Percentiles rank a stretch among this genome's conserved stretches.
phyloP scores from a whole-genome alignment of 2,888 invertebrate species.

The Drosophila limbata region DNA sequence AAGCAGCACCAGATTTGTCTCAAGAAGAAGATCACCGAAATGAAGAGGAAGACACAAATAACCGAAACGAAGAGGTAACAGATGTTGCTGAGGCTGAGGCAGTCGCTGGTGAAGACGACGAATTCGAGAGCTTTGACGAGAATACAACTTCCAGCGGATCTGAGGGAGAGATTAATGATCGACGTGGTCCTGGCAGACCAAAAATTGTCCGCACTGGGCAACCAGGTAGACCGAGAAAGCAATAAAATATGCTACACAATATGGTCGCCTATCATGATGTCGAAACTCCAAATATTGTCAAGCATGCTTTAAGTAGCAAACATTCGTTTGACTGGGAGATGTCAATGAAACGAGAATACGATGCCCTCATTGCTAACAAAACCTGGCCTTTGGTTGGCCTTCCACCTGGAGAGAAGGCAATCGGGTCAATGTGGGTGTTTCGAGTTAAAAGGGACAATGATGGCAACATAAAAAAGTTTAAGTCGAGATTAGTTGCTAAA shows the following conservation, averaged over 20 bases:
- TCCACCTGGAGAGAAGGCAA: neutral
- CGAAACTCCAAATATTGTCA: neutral
- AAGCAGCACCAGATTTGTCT: neutral
- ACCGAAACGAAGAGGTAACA: neutral
- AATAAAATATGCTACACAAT: conserved; percentile 1
- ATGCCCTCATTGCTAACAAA: neutral
- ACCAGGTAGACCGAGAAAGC: conserved; percentile 2
- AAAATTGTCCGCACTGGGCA: conserved; percentile 9
- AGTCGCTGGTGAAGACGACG: neutral
- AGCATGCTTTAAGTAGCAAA: neutral
- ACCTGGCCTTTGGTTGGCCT: neutral
- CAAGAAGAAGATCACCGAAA: neutral
- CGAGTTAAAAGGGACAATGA: neutral
- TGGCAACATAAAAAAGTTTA: neutral
- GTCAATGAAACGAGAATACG: neutral
- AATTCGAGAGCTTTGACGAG: conserved; percentile 4
- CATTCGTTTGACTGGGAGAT: conserved; percentile 9
- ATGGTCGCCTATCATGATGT: neutral
- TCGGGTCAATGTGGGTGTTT: conserved; percentile 6
- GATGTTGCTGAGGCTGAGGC: neutral
- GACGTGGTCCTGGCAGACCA: conserved; percentile 6
- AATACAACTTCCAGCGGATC: neutral
- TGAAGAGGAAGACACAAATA: neutral
- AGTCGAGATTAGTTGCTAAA: conserved; percentile 3
- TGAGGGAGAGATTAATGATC: neutral